Conservation (phyloP, 2,888 invertebrate genomes). For the Ophonus ardosiacus region DNA sequence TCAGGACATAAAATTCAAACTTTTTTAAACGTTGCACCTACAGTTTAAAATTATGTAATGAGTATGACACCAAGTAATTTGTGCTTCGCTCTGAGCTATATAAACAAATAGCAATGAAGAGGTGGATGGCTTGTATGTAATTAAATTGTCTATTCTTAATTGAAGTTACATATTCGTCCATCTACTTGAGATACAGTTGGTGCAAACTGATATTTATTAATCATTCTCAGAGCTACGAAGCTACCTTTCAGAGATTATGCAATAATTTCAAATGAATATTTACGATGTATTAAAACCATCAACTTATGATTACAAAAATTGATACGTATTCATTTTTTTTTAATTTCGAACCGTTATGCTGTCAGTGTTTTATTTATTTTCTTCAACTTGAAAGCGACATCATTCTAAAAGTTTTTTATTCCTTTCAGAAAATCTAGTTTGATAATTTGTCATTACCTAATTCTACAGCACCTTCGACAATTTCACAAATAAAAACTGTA, state of each 20-base stretch:
- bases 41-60: slow-evolving; percentile 23
- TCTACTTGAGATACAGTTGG: slow-evolving; percentile 37
- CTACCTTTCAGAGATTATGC: background rate
- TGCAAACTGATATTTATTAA: slow-evolving; percentile 31
- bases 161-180: slow-evolving; percentile 48
- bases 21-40: slow-evolving; percentile 3
- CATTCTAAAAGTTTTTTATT: too few species aligned
- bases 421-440: too few species aligned
- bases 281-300: background rate
- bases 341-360: too few species aligned
- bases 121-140: slow-evolving; percentile 49
- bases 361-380: too few species aligned
- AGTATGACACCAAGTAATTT: slow-evolving; percentile 19
- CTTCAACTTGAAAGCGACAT: too few species aligned
- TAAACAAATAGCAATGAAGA: slow-evolving; percentile 39
- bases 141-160: slow-evolving; percentile 55
- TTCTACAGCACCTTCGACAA: too few species aligned
- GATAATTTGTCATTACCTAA: too few species aligned
- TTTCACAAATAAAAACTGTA: too few species aligned
- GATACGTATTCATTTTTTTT: too few species aligned
- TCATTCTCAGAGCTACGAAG: background rate
- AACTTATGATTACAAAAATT: too few species aligned
- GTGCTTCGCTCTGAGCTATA: slow-evolving; percentile 31
- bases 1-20: slow-evolving; percentile 7
- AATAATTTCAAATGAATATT: slow-evolving; percentile 39